phyloP scores from a whole-genome alignment of 92 coral and sea anemone genomes.

The Porites divaricata region DNA sequence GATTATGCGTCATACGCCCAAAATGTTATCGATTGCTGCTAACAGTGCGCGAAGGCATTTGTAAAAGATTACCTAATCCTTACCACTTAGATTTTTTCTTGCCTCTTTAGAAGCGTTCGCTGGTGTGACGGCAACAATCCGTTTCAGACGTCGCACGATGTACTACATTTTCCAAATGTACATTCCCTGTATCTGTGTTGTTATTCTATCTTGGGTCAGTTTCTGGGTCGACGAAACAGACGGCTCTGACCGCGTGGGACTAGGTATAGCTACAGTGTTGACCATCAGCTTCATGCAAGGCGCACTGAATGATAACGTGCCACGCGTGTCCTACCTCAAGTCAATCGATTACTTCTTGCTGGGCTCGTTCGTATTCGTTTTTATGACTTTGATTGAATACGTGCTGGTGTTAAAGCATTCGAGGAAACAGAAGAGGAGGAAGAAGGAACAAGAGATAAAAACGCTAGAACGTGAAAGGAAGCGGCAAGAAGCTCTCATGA shows the following conservation, averaged over 20 bases:
- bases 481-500: conserved; percentile 4
- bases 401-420: conserved; percentile 83
- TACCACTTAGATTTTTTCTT: neutral
- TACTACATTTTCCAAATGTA: conserved; percentile 89
- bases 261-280: conserved; percentile 88
- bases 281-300: conserved; percentile 97
- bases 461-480: conserved; percentile 19
- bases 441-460: conserved; percentile 61
- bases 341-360: conserved; percentile 92
- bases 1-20: too few relatives aligned
- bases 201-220: conserved; percentile 86
- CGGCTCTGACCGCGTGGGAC: conserved; percentile 90
- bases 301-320: conserved; percentile 92
- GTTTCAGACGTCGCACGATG: conserved; percentile 84
- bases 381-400: conserved; percentile 92
- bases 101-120: conserved; percentile 66
- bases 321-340: conserved; percentile 94
- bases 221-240: conserved; percentile 92
- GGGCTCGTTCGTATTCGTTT: conserved; percentile 91
- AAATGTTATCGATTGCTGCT: neutral
- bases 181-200: conserved; percentile 89
- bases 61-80: neutral
- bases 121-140: conserved; percentile 82
- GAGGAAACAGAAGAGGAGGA: conserved; percentile 54
- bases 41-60: neutral